Evolutionary conservation across 2,888 invertebrate genomes (phyloP).

Genomic region (Drosophila kambysellisi): DNA sequence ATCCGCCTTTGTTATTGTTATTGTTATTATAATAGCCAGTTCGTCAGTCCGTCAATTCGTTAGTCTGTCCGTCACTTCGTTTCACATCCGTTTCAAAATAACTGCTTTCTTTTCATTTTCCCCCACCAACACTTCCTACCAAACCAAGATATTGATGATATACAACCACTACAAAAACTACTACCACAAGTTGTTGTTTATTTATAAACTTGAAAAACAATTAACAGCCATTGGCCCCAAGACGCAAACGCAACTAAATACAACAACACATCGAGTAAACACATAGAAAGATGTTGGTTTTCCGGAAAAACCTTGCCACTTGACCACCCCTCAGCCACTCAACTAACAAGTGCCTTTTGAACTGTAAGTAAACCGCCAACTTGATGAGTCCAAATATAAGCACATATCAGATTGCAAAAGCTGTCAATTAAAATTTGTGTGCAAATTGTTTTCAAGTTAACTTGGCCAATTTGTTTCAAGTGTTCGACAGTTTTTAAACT

Average conservation of each 20-base stretch:
- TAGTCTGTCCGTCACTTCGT: slow-evolving; percentile 15
- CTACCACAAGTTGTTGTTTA: slow-evolving; percentile 15
- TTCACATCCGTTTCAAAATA: slow-evolving; percentile 58
- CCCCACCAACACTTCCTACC: slow-evolving; percentile 10
- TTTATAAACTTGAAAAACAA: slow-evolving; percentile 28
- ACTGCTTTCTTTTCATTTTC: slow-evolving; percentile 52
- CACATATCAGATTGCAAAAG: neutral
- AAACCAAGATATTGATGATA: slow-evolving; percentile 5
- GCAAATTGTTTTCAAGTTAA: neutral
- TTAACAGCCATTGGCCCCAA: slow-evolving; percentile 8
- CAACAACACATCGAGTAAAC: neutral
- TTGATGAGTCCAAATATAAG: neutral
- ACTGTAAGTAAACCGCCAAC: neutral
- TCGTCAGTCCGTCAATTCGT: slow-evolving; percentile 3
- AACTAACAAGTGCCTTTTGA: neutral
- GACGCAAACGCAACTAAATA: slow-evolving; percentile 8
- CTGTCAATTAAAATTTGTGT: neutral
- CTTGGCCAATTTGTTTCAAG: neutral
- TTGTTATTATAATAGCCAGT: slow-evolving; percentile 23
- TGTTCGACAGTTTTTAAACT: neutral
- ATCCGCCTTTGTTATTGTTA: slow-evolving; percentile 30
- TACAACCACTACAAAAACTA: neutral
- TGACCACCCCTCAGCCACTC: neutral
- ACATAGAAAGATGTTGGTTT: neutral
- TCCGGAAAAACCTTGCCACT: neutral